phyloP scores from a whole-genome alignment of 2,113 vertebrate species.

The Ceratotherium simum region DNA sequence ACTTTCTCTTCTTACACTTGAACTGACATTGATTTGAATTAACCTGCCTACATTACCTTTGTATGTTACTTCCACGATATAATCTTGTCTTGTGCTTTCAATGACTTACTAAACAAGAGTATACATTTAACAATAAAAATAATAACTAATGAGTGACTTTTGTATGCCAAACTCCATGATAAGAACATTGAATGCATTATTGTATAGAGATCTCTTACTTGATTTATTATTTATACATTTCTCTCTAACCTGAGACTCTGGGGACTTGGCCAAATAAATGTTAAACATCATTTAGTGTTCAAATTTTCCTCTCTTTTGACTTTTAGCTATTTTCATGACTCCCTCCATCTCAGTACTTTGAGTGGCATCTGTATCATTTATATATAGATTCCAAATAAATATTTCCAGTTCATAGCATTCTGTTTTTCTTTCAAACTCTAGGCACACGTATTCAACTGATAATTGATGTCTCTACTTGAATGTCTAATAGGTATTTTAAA shows the following conservation, averaged over 20 bases:
- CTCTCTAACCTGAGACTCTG: background rate
- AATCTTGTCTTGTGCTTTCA: too few relatives aligned
- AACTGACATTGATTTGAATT: too few relatives aligned
- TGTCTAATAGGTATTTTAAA: background rate
- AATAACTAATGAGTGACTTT: background rate
- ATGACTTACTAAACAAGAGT: too few relatives aligned
- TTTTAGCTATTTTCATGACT: background rate
- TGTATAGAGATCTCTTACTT: background rate
- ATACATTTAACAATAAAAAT: background rate
- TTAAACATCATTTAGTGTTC: background rate
- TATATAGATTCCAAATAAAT: background rate
- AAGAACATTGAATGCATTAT: background rate
- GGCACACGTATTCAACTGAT: background rate
- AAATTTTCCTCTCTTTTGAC: background rate
- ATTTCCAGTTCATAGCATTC: background rate
- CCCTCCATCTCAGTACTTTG: background rate
- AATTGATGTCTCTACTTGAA: background rate
- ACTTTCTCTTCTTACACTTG: too few relatives aligned
- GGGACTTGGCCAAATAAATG: background rate
- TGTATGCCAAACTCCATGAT: background rate
- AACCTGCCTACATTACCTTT: too few relatives aligned
- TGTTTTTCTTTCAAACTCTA: background rate
- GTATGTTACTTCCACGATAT: too few relatives aligned
- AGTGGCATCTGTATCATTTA: background rate
- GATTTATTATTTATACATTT: background rate